Percentiles rank a stretch among this genome's conserved stretches.
Evolutionary conservation across 2,888 invertebrate genomes (phyloP).

Genomic region (Morpho helenor): DNA sequence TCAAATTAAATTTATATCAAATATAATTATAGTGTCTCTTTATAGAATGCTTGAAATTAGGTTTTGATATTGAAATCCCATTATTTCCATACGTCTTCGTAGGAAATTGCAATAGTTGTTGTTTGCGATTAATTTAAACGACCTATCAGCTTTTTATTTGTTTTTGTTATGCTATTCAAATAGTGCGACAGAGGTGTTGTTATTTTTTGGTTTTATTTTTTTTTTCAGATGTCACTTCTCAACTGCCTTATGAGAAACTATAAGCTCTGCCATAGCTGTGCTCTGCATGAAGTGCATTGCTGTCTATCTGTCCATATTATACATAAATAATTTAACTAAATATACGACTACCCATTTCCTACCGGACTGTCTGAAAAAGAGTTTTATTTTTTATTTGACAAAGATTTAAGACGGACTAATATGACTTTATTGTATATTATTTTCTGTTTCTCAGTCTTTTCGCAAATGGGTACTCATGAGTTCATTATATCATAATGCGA

Average conservation of each 20-base stretch:
- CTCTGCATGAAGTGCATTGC: constrained; percentile 73
- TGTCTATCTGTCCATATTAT: constrained; percentile 56
- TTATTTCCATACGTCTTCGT: too few relatives aligned
- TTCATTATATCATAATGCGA: constrained; percentile 24
- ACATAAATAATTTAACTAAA: constrained; percentile 34
- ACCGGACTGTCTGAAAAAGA: neutral
- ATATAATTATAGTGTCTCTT: too few relatives aligned
- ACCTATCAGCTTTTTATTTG: too few relatives aligned
- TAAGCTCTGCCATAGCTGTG: constrained; percentile 81
- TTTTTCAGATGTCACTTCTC: constrained; percentile 94
- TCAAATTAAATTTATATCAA: too few relatives aligned
- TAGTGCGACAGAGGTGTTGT: constrained; percentile 21
- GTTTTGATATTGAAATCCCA: too few relatives aligned
- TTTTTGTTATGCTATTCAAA: neutral
- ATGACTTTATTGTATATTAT: too few relatives aligned
- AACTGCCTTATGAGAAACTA: constrained; percentile 95
- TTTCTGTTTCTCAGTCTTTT: constrained; percentile 1
- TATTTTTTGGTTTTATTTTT: constrained; percentile 69
- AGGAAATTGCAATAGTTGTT: too few relatives aligned
- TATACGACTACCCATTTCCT: constrained; percentile 10
- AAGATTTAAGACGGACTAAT: too few relatives aligned
- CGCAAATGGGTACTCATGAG: constrained; percentile 4
- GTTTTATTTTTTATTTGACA: neutral
- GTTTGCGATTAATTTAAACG: too few relatives aligned
- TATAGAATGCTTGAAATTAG: too few relatives aligned